Evolutionary conservation across 1,140 invertebrate genomes (phyloP).

Genomic region (Drosophila sproati): DNA sequence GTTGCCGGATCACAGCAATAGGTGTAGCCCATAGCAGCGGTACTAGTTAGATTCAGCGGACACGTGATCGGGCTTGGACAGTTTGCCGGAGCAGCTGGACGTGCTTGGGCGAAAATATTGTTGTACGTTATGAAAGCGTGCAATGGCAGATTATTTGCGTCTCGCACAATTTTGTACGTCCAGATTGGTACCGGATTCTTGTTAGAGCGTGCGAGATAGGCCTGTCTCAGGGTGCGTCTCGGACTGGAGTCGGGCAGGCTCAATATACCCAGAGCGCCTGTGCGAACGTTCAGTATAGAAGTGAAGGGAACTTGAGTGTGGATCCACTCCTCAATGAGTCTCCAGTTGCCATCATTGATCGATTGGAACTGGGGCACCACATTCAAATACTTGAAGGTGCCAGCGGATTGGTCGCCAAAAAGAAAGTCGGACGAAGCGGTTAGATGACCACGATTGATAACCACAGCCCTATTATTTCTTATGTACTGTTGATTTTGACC

Average conservation of each 20-base stretch:
- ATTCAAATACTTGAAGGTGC: constrained; percentile 32
- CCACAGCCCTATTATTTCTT: neutral
- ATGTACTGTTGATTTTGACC: constrained; percentile 13
- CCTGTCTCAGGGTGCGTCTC: neutral
- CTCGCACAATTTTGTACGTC: constrained; percentile 38
- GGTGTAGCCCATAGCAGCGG: too few species aligned
- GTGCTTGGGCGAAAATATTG: constrained; percentile 2
- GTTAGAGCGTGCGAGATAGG: neutral
- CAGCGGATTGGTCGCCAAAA: constrained; percentile 15
- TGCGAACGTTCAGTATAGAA: constrained; percentile 10
- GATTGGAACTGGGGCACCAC: constrained; percentile 33
- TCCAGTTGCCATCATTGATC: constrained; percentile 38
- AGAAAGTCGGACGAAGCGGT: constrained; percentile 25
- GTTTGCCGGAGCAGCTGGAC: too few species aligned
- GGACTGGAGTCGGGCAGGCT: neutral
- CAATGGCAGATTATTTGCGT: constrained; percentile 7
- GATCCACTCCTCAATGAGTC: constrained; percentile 25
- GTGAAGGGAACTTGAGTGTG: constrained; percentile 1
- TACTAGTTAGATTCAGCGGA: too few species aligned
- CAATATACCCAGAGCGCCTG: constrained; percentile 19
- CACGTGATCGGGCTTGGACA: too few species aligned
- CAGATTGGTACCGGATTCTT: constrained; percentile 31
- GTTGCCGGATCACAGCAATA: too few species aligned
- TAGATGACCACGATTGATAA: constrained; percentile 44
- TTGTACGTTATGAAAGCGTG: constrained; percentile 36